Conservation (phyloP, 30 jellyfish, hydroid and myxozoan species). For the Mastigias papua region DNA sequence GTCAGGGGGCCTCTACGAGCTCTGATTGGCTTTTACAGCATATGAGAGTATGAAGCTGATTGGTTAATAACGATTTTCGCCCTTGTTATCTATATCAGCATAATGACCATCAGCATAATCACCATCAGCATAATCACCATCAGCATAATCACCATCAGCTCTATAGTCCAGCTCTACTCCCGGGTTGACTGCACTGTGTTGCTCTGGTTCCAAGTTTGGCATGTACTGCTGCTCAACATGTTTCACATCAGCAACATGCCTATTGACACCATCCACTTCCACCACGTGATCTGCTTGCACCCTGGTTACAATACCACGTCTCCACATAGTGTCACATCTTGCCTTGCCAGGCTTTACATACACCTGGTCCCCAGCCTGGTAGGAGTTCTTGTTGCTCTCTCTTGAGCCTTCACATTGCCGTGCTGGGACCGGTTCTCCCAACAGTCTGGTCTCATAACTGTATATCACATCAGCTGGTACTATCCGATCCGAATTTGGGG, state of each 20-base stretch:
- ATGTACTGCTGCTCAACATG: slow-evolving; percentile 23
- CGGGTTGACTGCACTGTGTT: slow-evolving; percentile 22
- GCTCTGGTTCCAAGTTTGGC: slow-evolving; percentile 16
- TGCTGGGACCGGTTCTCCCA: slow-evolving; percentile 17
- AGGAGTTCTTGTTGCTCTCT: slow-evolving; percentile 4
- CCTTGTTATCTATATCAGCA: too few species aligned
- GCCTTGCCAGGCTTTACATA: slow-evolving; percentile 11
- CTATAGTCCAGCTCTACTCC: slow-evolving; percentile 29
- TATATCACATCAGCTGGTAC: slow-evolving; percentile 1
- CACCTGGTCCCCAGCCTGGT: slow-evolving; percentile 16
- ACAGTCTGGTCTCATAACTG: not conserved
- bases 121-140: not conserved
- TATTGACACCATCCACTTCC: slow-evolving; percentile 16
- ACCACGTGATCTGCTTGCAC: not conserved
- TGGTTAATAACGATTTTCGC: too few species aligned
- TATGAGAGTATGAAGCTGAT: too few species aligned
- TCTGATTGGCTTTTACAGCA: too few species aligned
- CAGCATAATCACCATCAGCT: slow-evolving; percentile 18
- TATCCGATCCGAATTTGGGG: slow-evolving; percentile 4
- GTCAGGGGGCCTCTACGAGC: too few species aligned
- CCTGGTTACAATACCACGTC: slow-evolving; percentile 10
- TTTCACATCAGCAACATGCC: slow-evolving; percentile 26
- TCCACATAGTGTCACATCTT: slow-evolving; percentile 21
- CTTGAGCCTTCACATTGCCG: slow-evolving; percentile 6
- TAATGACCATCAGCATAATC: not conserved